These are phyloP conservation scores for Muscicapa comitata DNA, from an alignment of 2,797 vertebrate species.

Conservation along the genomic window DNA sequence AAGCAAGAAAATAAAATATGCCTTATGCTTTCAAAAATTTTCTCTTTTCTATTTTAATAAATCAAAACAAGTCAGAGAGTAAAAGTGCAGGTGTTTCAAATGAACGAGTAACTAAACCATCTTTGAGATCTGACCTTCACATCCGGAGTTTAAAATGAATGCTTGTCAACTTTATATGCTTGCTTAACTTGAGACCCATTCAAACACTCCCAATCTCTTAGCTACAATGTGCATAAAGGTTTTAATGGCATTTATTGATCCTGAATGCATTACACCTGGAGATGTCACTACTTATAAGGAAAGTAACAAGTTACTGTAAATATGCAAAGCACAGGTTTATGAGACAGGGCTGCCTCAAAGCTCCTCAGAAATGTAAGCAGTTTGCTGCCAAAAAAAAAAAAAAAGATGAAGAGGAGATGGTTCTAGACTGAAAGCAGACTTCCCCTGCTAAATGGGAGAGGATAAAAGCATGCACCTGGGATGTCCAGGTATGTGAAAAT, in stretches of 20 bases:
- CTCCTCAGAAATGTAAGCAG: neutral
- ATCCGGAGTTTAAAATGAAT: neutral
- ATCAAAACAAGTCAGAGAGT: neutral
- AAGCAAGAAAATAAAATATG: neutral
- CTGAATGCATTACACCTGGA: slow-evolving; percentile 6
- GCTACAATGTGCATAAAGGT: neutral
- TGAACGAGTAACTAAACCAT: neutral
- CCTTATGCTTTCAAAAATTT: neutral
- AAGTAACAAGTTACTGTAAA: slow-evolving; percentile 14
- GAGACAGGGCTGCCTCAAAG: neutral
- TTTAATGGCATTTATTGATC: slow-evolving; percentile 30
- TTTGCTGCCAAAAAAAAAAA: neutral
- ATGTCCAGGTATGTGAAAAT: accelerated
- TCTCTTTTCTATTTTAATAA: neutral
- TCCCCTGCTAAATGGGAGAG: neutral
- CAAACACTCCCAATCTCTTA: neutral
- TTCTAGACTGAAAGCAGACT: neutral
- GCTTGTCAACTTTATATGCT: neutral
- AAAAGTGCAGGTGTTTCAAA: neutral
- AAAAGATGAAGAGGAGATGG: neutral
- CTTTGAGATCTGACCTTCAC: neutral
- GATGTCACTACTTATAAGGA: slow-evolving; percentile 13
- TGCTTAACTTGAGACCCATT: neutral
- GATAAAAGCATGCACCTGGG: neutral
- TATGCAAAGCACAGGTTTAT: neutral